Conservation (phyloP, 2,113 vertebrate genomes). For the Piprites chloris region DNA sequence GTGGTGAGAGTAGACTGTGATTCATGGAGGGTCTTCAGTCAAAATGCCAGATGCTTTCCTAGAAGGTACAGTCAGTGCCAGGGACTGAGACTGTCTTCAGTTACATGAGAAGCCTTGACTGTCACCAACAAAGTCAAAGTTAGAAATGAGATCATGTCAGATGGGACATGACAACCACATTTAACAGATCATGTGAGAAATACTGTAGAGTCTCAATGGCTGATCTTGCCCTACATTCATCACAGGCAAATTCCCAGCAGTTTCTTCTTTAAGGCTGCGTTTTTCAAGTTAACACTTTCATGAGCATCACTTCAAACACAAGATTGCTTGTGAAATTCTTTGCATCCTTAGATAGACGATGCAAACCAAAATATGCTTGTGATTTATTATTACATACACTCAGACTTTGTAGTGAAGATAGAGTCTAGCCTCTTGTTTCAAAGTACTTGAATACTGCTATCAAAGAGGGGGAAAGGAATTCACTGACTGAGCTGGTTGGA, state of each 20-base stretch:
- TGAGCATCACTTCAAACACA: neutral
- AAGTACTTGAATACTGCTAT: neutral
- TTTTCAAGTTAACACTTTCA: slow-evolving; percentile 23
- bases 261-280: neutral
- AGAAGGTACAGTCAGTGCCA: neutral
- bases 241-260: neutral
- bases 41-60: neutral
- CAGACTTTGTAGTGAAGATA: neutral
- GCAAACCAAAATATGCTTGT: neutral
- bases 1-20: neutral
- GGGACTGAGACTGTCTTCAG: neutral
- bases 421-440: neutral
- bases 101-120: neutral
- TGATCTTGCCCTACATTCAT: slow-evolving; percentile 37
- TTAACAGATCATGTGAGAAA: neutral
- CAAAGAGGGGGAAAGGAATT: neutral
- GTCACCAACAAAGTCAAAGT: neutral
- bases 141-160: slow-evolving; percentile 9
- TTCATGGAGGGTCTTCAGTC: neutral
- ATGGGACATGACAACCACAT: slow-evolving; percentile 3
- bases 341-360: neutral
- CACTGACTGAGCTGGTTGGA: neutral
- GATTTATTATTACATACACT: neutral
- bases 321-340: neutral
- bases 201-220: neutral